Conservation (phyloP, 2,797 vertebrate genomes). For the Fundulus diaphanus region DNA sequence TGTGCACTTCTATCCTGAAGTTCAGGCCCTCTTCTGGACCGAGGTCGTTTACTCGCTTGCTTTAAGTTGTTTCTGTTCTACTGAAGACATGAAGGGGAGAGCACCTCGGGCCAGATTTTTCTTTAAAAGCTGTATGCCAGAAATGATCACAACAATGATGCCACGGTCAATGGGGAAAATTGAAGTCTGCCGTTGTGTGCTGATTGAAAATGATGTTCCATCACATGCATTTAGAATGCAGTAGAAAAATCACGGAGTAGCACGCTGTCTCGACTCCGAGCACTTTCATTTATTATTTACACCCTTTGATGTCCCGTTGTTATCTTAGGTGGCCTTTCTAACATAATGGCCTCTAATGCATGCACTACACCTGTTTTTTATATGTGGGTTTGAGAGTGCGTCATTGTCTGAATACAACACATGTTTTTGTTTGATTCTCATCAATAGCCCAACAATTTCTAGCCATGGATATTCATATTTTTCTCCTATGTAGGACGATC, state of each 20-base stretch:
- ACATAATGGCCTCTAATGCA: conserved; percentile 19
- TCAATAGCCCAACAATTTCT: too few species aligned
- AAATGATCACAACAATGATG: background rate
- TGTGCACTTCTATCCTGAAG: background rate
- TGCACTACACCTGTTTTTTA: background rate
- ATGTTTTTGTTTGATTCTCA: background rate
- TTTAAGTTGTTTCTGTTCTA: background rate
- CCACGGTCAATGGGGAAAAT: background rate
- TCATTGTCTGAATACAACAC: background rate
- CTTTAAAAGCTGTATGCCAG: too few species aligned
- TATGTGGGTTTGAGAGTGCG: background rate
- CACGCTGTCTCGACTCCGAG: background rate
- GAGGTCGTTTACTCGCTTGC: background rate
- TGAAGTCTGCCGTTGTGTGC: background rate
- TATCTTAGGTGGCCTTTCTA: conserved; percentile 8
- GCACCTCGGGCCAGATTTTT: background rate
- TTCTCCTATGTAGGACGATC: too few species aligned
- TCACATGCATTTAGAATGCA: background rate
- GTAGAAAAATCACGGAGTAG: background rate
- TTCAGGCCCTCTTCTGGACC: background rate
- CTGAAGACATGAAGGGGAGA: background rate
- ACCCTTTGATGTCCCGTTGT: conserved; percentile 4
- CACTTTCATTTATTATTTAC: conserved; percentile 33
- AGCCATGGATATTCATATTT: too few species aligned
- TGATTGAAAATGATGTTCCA: background rate